Evolutionary conservation across 2,888 invertebrate species (phyloP), one percentile per base, ranked within the genome.

Genomic region (Drosophila rubida): DNA sequence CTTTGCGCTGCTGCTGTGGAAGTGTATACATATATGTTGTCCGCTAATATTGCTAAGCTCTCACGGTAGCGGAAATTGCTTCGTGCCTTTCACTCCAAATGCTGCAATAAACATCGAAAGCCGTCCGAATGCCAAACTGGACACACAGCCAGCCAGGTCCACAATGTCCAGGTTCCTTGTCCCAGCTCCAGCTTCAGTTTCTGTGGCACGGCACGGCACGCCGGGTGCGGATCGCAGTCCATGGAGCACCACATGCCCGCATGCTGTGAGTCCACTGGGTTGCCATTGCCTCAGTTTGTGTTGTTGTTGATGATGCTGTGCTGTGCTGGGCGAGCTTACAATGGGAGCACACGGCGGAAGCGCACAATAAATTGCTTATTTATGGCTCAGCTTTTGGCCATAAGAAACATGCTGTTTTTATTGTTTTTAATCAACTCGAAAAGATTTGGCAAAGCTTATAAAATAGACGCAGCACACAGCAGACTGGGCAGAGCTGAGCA

Each of bases 361-460:
- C 82, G 78, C 71, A 85, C 86, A 88, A 89, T 90, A 90, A 89
- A 89, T 85, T 89, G 87, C 87, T 89, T 90, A 90, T 89, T 89
- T 89, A 89, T 89, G 83, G 86, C 80, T 83, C 79, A 79, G 85
- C 80, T 89, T 88, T 86, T 78, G 88, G 80, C 78, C 79, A 89
- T 86, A 87, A 89, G 83, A 69, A 85, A 79, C 85, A 87, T 77
- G 83, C 80, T 85, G 88, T 74, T 77, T 90, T 90, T 89, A 88
- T 89, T 89, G 87, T 82, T 87, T 87, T 89, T 90, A 89, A 89
- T 89, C 90, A 89, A 89, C 89, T 89, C 84, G 86, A 81, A 87
- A 73, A 87, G 85, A 87, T 84, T 83, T 83, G 87, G 67, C 79
- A 71, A 71, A 84, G 83, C 83, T 87, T 82, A 84, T 82, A 82